Percentiles rank a stretch among this genome's conserved stretches.
Conservation (phyloP, 2,113 vertebrate species). For the Semicossyphus pulcher region DNA sequence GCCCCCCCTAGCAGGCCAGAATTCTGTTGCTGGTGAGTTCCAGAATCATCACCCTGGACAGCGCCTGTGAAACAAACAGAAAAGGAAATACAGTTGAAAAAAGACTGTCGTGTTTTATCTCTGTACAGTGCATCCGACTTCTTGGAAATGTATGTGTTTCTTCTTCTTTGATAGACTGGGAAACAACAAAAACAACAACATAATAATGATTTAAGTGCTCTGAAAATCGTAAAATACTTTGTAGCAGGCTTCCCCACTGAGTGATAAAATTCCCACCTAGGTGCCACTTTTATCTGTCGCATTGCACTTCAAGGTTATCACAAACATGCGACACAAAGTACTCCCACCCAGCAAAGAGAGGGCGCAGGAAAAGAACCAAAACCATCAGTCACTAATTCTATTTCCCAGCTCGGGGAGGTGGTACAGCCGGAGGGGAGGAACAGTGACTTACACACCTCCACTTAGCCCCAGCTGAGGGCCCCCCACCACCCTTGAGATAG, state of each 20-base stretch:
- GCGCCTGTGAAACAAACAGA: background rate
- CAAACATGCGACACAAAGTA: slow-evolving; percentile 57
- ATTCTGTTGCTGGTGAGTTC: background rate
- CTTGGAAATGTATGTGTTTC: background rate
- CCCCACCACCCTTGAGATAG: slow-evolving; percentile 83
- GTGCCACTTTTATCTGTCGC: slow-evolving; percentile 55
- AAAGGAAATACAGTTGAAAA: background rate
- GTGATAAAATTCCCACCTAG: slow-evolving; percentile 52
- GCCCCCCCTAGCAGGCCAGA: background rate
- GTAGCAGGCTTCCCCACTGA: slow-evolving; percentile 24
- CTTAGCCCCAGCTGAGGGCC: slow-evolving; percentile 82
- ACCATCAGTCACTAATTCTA: slow-evolving; percentile 80
- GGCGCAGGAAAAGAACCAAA: slow-evolving; percentile 65
- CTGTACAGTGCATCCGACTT: background rate
- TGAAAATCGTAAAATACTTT: slow-evolving; percentile 8
- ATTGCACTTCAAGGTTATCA: slow-evolving; percentile 77
- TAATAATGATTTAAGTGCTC: background rate
- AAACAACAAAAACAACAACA: background rate
- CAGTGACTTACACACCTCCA: slow-evolving; percentile 82
- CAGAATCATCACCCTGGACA: slow-evolving; percentile 28
- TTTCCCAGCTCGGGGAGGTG: slow-evolving; percentile 78
- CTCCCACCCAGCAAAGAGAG: slow-evolving; percentile 58
- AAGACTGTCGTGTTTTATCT: too few relatives aligned
- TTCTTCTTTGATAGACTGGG: background rate
- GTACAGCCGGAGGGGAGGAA: slow-evolving; percentile 79